These are phyloP conservation scores for Blastobasis adustella DNA, from an alignment of 2,888 invertebrate genomes.

Conservation along the genomic window DNA sequence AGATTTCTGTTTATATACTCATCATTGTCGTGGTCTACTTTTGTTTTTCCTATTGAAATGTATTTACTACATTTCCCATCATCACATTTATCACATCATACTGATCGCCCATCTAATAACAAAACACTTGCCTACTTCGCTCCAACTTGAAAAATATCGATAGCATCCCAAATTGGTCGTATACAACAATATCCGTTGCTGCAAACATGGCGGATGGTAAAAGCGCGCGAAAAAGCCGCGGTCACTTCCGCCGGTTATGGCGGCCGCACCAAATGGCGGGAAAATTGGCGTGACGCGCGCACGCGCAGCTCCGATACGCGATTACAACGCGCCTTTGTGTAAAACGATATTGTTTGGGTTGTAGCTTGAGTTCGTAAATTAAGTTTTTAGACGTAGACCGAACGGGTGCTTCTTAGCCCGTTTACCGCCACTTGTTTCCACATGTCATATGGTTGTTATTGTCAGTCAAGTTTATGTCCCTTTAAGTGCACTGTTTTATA, in stretches of 20 bases:
- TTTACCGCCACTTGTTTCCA: too few species aligned
- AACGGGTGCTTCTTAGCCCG: too few species aligned
- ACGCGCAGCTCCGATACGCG: conserved; percentile 33
- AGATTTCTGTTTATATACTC: not conserved
- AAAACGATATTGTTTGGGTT: not conserved
- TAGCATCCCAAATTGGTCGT: not conserved
- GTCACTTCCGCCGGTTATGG: conserved; percentile 69
- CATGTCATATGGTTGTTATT: too few species aligned
- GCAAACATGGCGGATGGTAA: conserved; percentile 24
- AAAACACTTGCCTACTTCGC: not conserved
- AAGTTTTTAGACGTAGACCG: not conserved
- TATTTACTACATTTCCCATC: not conserved
- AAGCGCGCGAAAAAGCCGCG: conserved; percentile 51
- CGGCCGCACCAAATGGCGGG: conserved; percentile 23
- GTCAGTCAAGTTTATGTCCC: too few species aligned
- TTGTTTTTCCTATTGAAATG: not conserved
- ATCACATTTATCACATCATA: not conserved
- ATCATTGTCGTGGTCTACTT: not conserved
- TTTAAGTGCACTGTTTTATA: too few species aligned
- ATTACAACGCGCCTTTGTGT: conserved; percentile 13
- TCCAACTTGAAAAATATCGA: not conserved
- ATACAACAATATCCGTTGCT: too few species aligned
- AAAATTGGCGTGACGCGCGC: conserved; percentile 45
- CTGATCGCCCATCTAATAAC: not conserved
- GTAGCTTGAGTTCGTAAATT: too few species aligned